A percentile compares a stretch with the other conserved stretches of the same genome.
These are phyloP conservation scores for Heliothis virescens DNA, from an alignment of 1,140 invertebrate genomes.

Conservation along the genomic window DNA sequence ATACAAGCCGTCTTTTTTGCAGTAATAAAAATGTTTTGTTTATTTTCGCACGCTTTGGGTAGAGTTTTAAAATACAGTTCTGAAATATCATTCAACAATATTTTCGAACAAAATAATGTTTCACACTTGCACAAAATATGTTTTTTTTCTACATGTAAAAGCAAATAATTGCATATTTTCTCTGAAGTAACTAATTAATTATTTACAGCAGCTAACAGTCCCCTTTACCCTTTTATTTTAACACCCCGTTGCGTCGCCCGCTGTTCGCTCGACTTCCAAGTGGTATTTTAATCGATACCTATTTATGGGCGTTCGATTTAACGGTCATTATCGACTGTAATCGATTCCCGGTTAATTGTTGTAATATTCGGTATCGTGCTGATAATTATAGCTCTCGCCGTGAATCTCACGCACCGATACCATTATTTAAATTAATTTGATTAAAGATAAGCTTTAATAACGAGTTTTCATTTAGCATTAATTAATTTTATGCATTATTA, in stretches of 20 bases:
- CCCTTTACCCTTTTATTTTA: neutral
- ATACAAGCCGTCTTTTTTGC: no score
- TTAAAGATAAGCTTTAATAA: conserved; percentile 29
- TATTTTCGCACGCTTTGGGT: no score
- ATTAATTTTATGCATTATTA: conserved; percentile 10
- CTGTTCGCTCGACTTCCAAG: conserved; percentile 11
- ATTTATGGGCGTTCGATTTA: conserved; percentile 45
- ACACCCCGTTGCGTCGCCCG: neutral
- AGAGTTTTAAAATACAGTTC: no score
- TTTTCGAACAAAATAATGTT: no score
- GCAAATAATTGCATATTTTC: no score
- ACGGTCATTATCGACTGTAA: conserved; percentile 35
- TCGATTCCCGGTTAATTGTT: conserved; percentile 40
- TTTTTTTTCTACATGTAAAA: no score
- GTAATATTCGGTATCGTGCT: conserved; percentile 11
- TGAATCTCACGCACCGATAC: conserved; percentile 2
- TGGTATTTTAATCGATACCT: conserved; percentile 44
- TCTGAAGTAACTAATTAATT: neutral
- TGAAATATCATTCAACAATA: no score
- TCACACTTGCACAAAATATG: no score
- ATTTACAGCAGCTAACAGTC: neutral
- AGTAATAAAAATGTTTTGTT: no score
- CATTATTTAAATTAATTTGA: conserved; percentile 31
- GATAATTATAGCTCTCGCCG: conserved; percentile 36
- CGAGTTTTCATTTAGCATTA: neutral